Evolutionary conservation across 1,140 invertebrate genomes (phyloP).

Genomic region (Chlorops oryzae): DNA sequence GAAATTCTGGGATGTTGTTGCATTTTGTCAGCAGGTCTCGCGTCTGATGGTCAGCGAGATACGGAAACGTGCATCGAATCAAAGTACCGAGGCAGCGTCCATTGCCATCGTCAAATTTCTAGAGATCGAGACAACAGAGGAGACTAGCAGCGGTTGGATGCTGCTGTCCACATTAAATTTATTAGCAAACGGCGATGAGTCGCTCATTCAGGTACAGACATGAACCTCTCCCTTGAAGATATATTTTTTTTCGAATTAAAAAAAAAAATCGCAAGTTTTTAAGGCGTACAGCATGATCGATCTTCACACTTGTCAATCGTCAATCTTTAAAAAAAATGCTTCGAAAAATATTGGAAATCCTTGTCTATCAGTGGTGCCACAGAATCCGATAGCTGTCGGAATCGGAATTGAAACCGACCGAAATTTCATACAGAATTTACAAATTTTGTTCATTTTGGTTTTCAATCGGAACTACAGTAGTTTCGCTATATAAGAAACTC

Average conservation of each 20-base stretch:
- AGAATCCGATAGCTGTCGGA: too few species aligned
- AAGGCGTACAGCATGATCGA: too few species aligned
- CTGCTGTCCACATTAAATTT: constrained; percentile 86
- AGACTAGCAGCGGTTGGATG: constrained; percentile 96
- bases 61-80: constrained; percentile 84
- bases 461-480: too few species aligned
- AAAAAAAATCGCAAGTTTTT: too few species aligned
- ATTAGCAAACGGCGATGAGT: constrained; percentile 74
- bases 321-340: too few species aligned
- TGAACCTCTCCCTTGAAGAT: constrained; percentile 47
- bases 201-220: constrained; percentile 77
- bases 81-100: constrained; percentile 91
- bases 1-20: constrained; percentile 88
- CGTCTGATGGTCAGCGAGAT: constrained; percentile 94
- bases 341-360: too few species aligned
- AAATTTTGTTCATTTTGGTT: too few species aligned
- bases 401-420: too few species aligned
- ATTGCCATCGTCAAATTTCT: constrained; percentile 94
- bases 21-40: constrained; percentile 91
- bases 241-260: constrained; percentile 51
- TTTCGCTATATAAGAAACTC: too few species aligned
- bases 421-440: too few species aligned
- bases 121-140: constrained; percentile 86
- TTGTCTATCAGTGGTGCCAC: too few species aligned
- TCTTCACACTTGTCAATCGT: too few species aligned